Base-by-base conservation (phyloP, 2,113 vertebrate species). In the Chaetops frenatus region DNA sequence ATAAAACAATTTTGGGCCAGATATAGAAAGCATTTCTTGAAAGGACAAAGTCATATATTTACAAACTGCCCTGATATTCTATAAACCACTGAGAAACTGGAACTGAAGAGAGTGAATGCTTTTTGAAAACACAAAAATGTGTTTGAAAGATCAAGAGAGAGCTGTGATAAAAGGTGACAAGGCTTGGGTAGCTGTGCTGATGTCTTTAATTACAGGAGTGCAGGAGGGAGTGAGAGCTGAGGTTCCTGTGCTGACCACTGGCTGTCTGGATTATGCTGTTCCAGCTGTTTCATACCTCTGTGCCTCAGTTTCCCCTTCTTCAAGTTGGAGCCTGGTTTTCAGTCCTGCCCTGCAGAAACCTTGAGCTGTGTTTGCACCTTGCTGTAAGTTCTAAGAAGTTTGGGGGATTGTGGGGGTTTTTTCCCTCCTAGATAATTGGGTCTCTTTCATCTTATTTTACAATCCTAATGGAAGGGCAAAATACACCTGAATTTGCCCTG, bases 271-370 rank as follows among this genome's bases (percentile, higher is more conserved):
- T 50, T 38, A 56, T 50, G 48, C 76, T 86, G 12, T 11, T 82
- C 16, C n/a, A 86, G 35, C 14, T 58, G 0, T 56, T 74, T 64
- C 40, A 25, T 24, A 54, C 27, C 24, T 58, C 31, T 3, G 27
- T 86, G 91, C 86, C 95, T 96, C 83, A 77, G 83, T 94, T 92
- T 96, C 69, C 56, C 72, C 23, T 66, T 73, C 40, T 61, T 76
- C 45, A 33, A 11, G 19, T 21, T 17, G 15, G 25, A 67, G 24
- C 7, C 28, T 42, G 42, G 25, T 47, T 48, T 84, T 83, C 71
- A 76, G 29, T 36, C 71, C 35, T 88, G 35, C 54, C 47, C 38
- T 77, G 38, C 17, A 64, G 74, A 47, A 62, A 31, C 40, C 71
- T 38, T 0, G 0, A 58, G 54, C 36, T 81, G 25, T 62, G 22